Evolutionary conservation across 2,113 vertebrate species (phyloP).

Genomic region (Channa maculata): DNA sequence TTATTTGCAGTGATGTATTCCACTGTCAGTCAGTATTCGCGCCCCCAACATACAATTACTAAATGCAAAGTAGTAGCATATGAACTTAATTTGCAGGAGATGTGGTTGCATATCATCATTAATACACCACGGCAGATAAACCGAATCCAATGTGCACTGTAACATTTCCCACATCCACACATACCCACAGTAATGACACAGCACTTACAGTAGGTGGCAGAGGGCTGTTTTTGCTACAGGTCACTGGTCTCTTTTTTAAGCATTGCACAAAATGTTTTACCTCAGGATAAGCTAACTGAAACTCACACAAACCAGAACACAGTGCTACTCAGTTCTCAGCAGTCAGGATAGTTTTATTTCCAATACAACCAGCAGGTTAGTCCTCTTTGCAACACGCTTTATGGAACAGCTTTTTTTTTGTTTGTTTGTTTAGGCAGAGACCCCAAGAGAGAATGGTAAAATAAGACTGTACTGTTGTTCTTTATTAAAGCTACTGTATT

Average conservation of each 20-base stretch:
- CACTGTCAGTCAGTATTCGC: background rate
- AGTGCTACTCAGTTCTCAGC: conserved; percentile 54
- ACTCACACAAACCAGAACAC: conserved; percentile 50
- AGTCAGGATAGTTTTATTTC: conserved; percentile 50
- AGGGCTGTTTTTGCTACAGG: conserved; percentile 34
- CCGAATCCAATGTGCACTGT: conserved; percentile 13
- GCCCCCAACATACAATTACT: too few relatives aligned
- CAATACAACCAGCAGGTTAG: conserved; percentile 68
- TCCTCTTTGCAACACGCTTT: conserved; percentile 46
- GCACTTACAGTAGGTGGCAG: conserved; percentile 19
- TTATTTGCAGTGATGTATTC: background rate
- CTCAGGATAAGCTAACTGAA: conserved; percentile 75
- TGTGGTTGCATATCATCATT: conserved; percentile 33
- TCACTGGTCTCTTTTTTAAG: conserved; percentile 50
- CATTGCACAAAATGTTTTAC: conserved; percentile 75
- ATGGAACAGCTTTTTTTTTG: conserved; percentile 27
- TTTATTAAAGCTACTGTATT: conserved; percentile 59
- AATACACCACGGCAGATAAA: conserved; percentile 33
- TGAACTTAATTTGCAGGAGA: conserved; percentile 57
- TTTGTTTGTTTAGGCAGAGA: conserved; percentile 51
- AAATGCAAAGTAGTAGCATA: conserved; percentile 32
- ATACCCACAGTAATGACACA: conserved; percentile 24
- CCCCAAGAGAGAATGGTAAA: conserved; percentile 38
- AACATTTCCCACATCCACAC: background rate
- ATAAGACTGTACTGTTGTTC: conserved; percentile 59